Evolutionary conservation across 1,140 invertebrate species (phyloP).

Genomic region (Drosophila bocqueti): DNA sequence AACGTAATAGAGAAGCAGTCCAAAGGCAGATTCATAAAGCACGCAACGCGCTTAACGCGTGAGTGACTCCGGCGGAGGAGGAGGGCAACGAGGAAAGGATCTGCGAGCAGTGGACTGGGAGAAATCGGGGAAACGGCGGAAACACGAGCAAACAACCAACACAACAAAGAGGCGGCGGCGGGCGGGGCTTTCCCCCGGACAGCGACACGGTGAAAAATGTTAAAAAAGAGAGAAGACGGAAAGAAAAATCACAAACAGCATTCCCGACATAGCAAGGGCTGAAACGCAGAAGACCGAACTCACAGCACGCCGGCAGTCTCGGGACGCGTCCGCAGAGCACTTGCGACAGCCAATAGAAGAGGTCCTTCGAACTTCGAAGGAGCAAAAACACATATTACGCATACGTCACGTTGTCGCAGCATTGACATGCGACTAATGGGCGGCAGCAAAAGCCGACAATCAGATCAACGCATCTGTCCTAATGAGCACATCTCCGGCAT

Average conservation of each 20-base stretch:
- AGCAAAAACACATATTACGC: conserved; percentile 22
- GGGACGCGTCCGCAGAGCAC: conserved; percentile 8
- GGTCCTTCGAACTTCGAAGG: conserved; percentile 14
- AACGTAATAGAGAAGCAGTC: conserved; percentile 65
- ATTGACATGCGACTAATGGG: conserved; percentile 30
- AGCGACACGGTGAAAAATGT: conserved; percentile 56
- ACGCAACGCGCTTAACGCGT: conserved; percentile 69
- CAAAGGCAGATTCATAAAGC: conserved; percentile 69
- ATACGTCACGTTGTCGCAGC: conserved; percentile 27
- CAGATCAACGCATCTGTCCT: conserved; percentile 48
- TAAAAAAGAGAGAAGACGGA: conserved; percentile 15
- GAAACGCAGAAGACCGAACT: conserved; percentile 14
- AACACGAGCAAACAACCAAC: conserved; percentile 43
- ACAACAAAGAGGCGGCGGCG: conserved; percentile 12
- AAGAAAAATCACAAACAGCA: conserved; percentile 78
- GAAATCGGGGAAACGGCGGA: conserved; percentile 22
- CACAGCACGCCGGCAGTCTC: conserved; percentile 27
- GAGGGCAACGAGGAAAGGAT: neutral
- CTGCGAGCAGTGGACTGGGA: neutral
- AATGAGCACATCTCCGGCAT: conserved; percentile 45
- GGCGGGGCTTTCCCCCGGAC: conserved; percentile 8
- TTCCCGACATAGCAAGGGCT: conserved; percentile 59
- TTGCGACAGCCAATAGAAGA: conserved; percentile 25
- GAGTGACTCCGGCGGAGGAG: conserved; percentile 51
- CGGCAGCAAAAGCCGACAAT: conserved; percentile 42